Base-by-base conservation (phyloP, 2,888 invertebrate species). In the Cenopis cana region DNA sequence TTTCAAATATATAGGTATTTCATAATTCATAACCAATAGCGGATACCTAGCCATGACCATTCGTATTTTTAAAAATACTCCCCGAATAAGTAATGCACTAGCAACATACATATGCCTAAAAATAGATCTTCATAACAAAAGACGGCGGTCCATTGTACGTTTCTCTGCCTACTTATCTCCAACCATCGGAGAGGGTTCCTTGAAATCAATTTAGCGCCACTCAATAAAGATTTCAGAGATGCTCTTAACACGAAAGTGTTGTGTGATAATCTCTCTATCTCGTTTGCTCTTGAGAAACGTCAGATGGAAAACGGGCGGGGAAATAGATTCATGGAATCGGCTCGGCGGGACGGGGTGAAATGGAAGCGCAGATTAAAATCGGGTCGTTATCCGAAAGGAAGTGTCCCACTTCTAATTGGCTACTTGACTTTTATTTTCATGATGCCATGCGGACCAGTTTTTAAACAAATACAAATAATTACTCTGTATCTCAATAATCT, bases 161-260 rank as follows among this genome's bases (percentile, higher is more conserved):
- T 59, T 68, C 65, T 73, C 65, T 72, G 59, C 62, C 36, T 68
- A n/a, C n/a, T n/a, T n/a, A 61, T 33, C 59, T 66, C 41, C 59
- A 74, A 64, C 56, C 69, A 52, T 29, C 52, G 56, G 61, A 61
- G 29, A 57, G 69, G 38, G 64, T 38, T 50, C 50, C 57, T 14
- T 50, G 59, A 82, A 83, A 85, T 84, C 82, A 84, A 87, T 86
- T 85, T 86, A 85, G 81, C 79, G 79, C 77, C 81, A 82, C 85
- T 85, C 84, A 82, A 84, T 84, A 83, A 82, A 81, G 82, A 85
- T 87, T 84, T 86, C 82, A 82, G 81, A 82, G 80, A 76, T 74
- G 77, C 78, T 79, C 79, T 81, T 82, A 77, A 81, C 81, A 79
- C 81, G 84, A 82, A 83, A 85, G 84, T 84, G 80, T 83, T 81